Evolutionary conservation across 2,888 invertebrate genomes (phyloP), one percentile per base, ranked within the genome.

Genomic region (Drosophila nr. medialis): DNA sequence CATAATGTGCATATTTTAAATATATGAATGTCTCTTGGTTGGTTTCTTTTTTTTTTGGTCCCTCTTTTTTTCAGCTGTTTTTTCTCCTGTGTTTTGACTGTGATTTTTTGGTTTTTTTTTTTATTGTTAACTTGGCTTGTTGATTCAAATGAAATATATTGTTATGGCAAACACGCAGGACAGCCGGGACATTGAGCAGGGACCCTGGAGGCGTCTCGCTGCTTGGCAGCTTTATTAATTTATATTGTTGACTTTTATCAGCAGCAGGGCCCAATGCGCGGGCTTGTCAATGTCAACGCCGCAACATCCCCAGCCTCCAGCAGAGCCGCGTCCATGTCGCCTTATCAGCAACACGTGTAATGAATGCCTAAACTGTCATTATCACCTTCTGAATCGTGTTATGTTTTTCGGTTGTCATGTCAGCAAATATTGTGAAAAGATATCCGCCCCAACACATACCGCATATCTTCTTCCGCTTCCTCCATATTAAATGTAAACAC

Each of bases 171-270:
- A 88, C 90, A 90, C 84, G 89, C 86, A 85, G 89, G 72, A 80
- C 68, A 62, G 55, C 64, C 54, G 45, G 71, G 77, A 71, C 82
- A 81, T 81, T 72, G 80, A 72, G 80, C 75, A 56, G 45, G 67
- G 65, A 70, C 86, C 88, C 80, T 72, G 63, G 72, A 68, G 86
- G 76, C 86, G 69, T 58, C 67, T 68, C 59, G 27, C 74, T 58
- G 82, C 79, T 78, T 90, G 84, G 78, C 89, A 83, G 87, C 87
- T 90, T 86, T 86, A 86, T 90, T 86, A 86, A 86, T 86, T 86
- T 86, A 86, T 89, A 86, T 90, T 90, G 86, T 89, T 89, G 86
- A 90, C 90, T 86, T 87, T 90, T 86, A 89, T 90, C 90, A 87
- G 89, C 48, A 29, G 71, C 38, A 11, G 27, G 30, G 49, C 29